These are phyloP conservation scores for Cephalopachus bancanus DNA, from an alignment of 2,797 vertebrate genomes.

Conservation along the genomic window DNA sequence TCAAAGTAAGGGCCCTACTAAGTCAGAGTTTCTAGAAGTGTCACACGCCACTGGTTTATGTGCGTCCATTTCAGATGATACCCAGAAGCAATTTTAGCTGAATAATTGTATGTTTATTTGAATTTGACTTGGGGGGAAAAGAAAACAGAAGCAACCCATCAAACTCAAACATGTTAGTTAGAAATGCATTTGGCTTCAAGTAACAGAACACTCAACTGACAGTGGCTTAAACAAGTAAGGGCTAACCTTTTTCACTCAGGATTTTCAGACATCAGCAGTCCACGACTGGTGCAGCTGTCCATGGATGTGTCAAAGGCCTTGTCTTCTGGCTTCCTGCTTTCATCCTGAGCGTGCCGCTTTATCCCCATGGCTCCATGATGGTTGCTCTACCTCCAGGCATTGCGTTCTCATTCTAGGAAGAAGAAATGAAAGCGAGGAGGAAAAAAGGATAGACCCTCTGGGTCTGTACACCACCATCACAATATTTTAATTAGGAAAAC, in stretches of 20 bases:
- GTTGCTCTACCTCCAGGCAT: not conserved
- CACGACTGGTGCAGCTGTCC: not conserved
- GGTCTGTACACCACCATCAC: not conserved
- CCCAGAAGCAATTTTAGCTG: slow-evolving; percentile 15
- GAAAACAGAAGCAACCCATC: not conserved
- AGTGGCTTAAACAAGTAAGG: not conserved
- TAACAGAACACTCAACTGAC: slow-evolving; percentile 20
- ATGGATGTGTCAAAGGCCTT: not conserved
- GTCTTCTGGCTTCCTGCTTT: not conserved
- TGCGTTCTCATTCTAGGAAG: not conserved
- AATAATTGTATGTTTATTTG: not conserved
- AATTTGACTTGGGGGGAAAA: not conserved
- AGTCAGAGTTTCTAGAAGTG: slow-evolving; percentile 21
- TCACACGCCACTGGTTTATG: not conserved
- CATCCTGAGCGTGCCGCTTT: not conserved
- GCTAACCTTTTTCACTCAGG: not conserved
- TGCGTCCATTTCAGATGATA: not conserved
- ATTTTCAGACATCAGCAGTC: not conserved
- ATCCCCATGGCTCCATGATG: not conserved
- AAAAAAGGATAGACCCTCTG: not conserved
- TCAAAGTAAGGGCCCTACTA: not conserved
- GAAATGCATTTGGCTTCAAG: not conserved
- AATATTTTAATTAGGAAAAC: slow-evolving; percentile 23
- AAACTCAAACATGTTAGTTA: slow-evolving; percentile 8
- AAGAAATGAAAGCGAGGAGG: not conserved